phyloP scores from a whole-genome alignment of 2,113 vertebrate species.

The Megaceryle maxima region DNA sequence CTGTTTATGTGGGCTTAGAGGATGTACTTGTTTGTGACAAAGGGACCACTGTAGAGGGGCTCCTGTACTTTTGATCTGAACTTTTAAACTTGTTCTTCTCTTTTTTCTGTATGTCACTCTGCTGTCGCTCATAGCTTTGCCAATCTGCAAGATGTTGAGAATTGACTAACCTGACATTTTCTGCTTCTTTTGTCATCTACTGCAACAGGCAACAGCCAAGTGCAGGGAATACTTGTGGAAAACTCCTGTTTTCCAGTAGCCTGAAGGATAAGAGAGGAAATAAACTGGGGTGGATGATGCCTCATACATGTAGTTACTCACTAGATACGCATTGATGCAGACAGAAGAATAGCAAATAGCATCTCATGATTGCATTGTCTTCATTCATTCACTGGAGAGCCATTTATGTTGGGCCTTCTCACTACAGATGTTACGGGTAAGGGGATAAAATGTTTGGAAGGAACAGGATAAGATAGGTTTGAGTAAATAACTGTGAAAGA shows the following conservation, averaged over 20 bases:
- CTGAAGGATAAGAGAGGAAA: neutral
- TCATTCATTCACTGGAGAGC: neutral
- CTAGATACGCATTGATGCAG: neutral
- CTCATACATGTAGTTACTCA: neutral
- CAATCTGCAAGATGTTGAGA: neutral
- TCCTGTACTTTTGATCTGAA: neutral
- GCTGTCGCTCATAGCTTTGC: constrained; percentile 1
- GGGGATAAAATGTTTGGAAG: neutral
- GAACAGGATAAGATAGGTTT: neutral
- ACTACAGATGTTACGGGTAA: neutral
- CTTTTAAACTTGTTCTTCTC: neutral
- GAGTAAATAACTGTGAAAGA: neutral
- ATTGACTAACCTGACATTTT: neutral
- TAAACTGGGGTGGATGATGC: neutral
- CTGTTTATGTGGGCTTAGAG: neutral
- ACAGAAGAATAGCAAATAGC: neutral
- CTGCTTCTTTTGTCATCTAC: neutral
- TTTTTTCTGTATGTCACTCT: neutral
- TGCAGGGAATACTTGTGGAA: neutral
- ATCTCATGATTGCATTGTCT: neutral
- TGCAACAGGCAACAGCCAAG: neutral
- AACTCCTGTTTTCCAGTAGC: neutral
- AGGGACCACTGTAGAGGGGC: neutral
- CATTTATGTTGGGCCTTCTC: neutral
- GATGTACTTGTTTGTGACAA: neutral